Evolutionary conservation across 2,113 vertebrate species (phyloP).

Genomic region (Nothoprocta perdicaria): DNA sequence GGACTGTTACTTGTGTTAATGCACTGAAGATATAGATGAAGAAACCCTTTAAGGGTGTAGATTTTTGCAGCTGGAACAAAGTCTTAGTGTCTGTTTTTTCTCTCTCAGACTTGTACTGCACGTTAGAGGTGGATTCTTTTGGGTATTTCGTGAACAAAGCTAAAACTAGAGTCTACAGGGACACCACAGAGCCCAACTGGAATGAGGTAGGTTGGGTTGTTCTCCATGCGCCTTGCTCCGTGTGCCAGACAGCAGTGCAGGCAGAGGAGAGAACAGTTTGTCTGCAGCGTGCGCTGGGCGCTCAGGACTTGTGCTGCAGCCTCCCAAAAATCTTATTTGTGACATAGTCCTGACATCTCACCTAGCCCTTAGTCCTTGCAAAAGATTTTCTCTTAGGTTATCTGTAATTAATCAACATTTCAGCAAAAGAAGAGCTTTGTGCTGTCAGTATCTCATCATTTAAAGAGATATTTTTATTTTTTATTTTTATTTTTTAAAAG

Average conservation of each 20-base stretch:
- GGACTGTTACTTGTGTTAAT: not conserved
- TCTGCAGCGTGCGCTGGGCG: not conserved
- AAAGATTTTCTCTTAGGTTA: not conserved
- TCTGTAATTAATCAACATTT: not conserved
- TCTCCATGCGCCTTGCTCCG: not conserved
- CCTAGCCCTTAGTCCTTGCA: not conserved
- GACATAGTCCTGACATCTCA: not conserved
- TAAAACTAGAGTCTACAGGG: conserved; percentile 92
- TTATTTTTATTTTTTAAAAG: not conserved
- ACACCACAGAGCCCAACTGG: conserved; percentile 93
- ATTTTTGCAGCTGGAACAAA: not conserved
- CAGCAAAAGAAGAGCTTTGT: not conserved
- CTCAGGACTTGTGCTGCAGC: not conserved
- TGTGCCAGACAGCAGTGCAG: not conserved
- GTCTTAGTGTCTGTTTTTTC: not conserved
- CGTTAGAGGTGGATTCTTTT: conserved; percentile 94
- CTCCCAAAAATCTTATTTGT: not conserved
- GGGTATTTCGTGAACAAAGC: conserved; percentile 98
- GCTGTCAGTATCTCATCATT: not conserved
- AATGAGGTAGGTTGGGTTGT: conserved; percentile 85
- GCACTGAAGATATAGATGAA: not conserved
- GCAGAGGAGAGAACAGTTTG: not conserved
- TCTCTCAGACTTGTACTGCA: conserved; percentile 90
- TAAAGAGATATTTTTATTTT: not conserved
- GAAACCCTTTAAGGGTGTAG: not conserved